phyloP scores from a whole-genome alignment of 2,888 invertebrate genomes.

The Formica aserva region DNA sequence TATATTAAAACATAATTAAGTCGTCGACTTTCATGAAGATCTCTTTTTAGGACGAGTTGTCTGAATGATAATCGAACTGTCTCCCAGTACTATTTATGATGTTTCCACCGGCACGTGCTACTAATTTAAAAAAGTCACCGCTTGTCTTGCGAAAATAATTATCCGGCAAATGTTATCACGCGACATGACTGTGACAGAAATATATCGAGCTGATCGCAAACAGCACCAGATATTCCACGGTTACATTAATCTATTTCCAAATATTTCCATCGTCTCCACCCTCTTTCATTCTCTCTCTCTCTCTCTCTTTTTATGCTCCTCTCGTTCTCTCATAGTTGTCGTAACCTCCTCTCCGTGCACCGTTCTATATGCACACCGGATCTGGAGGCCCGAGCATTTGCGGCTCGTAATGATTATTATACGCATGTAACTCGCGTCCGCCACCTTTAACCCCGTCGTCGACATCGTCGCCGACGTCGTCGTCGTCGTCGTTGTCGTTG shows the following conservation, averaged over 20 bases:
- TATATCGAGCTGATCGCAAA: constrained; percentile 73
- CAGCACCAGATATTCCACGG: constrained; percentile 73
- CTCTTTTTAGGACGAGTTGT: background rate
- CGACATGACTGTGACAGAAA: constrained; percentile 40
- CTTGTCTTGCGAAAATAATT: constrained; percentile 56
- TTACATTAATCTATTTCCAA: constrained; percentile 76
- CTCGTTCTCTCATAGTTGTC: constrained; percentile 54
- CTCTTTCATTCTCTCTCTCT: constrained; percentile 9
- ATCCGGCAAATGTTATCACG: constrained; percentile 32
- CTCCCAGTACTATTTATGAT: constrained; percentile 34
- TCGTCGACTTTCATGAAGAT: background rate
- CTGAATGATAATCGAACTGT: background rate
- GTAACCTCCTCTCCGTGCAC: constrained; percentile 63
- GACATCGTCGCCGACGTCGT: constrained; percentile 42
- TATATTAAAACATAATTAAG: constrained; percentile 40
- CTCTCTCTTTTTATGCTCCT: background rate
- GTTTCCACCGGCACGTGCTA: constrained; percentile 8
- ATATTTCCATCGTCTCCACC: constrained; percentile 63
- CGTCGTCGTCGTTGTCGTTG: constrained; percentile 55
- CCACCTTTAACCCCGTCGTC: constrained; percentile 67
- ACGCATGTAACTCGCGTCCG: constrained; percentile 72
- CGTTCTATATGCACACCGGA: constrained; percentile 58
- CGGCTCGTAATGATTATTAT: constrained; percentile 75
- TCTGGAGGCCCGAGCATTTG: constrained; percentile 70
- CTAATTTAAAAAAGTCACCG: constrained; percentile 55